phyloP scores from a whole-genome alignment of 2,113 vertebrate species.

The Caranx ignobilis region DNA sequence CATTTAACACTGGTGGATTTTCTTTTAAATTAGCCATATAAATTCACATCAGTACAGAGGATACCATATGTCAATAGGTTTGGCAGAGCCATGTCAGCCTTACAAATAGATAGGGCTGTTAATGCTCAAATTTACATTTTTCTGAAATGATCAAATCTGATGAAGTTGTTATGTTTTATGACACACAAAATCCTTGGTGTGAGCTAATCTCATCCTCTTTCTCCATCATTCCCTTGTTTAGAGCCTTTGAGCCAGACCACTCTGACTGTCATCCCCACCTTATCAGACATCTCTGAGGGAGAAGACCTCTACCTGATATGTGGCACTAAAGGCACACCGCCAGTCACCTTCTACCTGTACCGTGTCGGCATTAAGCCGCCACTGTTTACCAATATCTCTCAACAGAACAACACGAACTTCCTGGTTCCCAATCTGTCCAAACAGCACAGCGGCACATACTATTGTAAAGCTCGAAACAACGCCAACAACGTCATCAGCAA shows the following conservation, averaged over 20 bases:
- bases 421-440: background rate
- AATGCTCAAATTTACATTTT: background rate
- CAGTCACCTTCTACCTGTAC: slow-evolving; percentile 80
- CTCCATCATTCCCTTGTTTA: slow-evolving; percentile 31
- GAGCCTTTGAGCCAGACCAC: slow-evolving; percentile 63
- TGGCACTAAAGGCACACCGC: slow-evolving; percentile 63
- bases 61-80: background rate
- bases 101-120: background rate
- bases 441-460: slow-evolving; percentile 70
- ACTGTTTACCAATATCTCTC: slow-evolving; percentile 20
- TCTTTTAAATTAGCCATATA: background rate
- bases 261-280: slow-evolving; percentile 55
- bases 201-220: background rate
- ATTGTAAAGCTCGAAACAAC: slow-evolving; percentile 76
- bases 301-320: slow-evolving; percentile 68
- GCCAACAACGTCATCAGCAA: slow-evolving; percentile 50
- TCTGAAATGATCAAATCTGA: background rate
- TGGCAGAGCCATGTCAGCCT: background rate
- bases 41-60: background rate
- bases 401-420: background rate
- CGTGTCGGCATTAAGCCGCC: background rate
- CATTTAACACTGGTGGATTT: background rate
- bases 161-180: background rate
- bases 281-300: slow-evolving; percentile 64
- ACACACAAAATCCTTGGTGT: background rate